Base-by-base conservation (phyloP, 2,113 vertebrate genomes). In the Edolisoma coerulescens region DNA sequence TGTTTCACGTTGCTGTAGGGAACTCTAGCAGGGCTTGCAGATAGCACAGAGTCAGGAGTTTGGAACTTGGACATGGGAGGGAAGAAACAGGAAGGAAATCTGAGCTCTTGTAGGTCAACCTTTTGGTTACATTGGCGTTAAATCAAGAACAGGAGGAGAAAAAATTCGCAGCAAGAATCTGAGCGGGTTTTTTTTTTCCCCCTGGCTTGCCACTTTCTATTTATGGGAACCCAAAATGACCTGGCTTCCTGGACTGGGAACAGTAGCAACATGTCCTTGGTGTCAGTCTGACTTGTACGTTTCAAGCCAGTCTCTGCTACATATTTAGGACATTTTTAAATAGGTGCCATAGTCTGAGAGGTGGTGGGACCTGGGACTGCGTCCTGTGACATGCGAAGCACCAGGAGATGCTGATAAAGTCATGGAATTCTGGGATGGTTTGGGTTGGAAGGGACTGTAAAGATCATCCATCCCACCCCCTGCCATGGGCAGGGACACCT, bases 81-180 rank as follows among this genome's bases (percentile, higher is more conserved):
- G 60, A 83, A 92, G 83, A 93, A 96, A 92, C 69, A 81, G 96
- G 96, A 97, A 97, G 96, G 96, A 97, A 96, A 97, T 96, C 86
- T 84, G 90, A 96, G 95, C 95, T 69, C 47, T 56, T 61, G 76
- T 41, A 95, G 96, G 90, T 94, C 92, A 95, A 19, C 57, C 73
- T 71, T 87, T 73, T 96, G 92, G 93, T 95, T 96, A 92, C 80
- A 3, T 78, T 96, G 96, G 95, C 90, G 13, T 69, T 24, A 65
- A 92, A 77, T 84, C 93, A 96, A 87, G 73, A 95, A 57, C 64
- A 21, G 86, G 65, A 87, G 88, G 80, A 92, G 92, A 90, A 87
- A 65, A 94, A 87, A 96, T 93, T 91, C 89, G 88, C 95, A 97
- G 92, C 49, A 18, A 87, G 74, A 75, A 81, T 87, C 60, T 17